Conservation (phyloP, 2,888 invertebrate species). For the Nebria salina region DNA sequence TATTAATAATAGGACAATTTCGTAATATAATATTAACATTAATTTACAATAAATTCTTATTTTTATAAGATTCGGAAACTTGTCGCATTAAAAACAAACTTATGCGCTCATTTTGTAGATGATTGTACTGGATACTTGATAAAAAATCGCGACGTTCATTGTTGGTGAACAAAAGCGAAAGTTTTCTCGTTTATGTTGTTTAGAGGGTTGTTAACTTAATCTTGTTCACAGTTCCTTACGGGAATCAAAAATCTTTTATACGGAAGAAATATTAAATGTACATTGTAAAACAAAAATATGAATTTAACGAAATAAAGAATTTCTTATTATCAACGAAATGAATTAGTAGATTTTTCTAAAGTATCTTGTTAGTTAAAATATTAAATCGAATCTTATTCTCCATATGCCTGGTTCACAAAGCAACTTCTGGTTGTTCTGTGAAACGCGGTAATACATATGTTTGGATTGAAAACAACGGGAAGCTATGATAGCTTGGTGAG, state of each 20-base stretch:
- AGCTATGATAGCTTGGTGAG: conserved; percentile 26
- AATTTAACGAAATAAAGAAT: background rate
- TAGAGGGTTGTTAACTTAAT: background rate
- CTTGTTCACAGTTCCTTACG: background rate
- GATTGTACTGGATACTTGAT: background rate
- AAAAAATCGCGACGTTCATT: background rate
- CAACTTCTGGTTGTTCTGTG: background rate
- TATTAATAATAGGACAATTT: too few species aligned
- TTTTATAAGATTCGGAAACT: too few species aligned
- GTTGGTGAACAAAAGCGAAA: background rate
- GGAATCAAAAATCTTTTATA: conserved; percentile 1
- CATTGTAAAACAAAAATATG: background rate
- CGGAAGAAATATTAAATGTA: background rate
- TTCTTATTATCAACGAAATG: background rate
- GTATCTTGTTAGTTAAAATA: too few species aligned
- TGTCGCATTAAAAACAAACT: background rate
- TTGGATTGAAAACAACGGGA: background rate
- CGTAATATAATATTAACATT: too few species aligned
- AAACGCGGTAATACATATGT: background rate
- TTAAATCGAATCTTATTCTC: too few species aligned
- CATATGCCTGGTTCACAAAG: background rate
- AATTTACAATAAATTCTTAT: too few species aligned
- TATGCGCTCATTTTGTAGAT: background rate
- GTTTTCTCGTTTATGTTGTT: background rate
- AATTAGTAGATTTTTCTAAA: background rate